Evolutionary conservation across 2,888 invertebrate species (phyloP), one percentile per base, ranked within the genome.

Genomic region (Papilio demoleus): DNA sequence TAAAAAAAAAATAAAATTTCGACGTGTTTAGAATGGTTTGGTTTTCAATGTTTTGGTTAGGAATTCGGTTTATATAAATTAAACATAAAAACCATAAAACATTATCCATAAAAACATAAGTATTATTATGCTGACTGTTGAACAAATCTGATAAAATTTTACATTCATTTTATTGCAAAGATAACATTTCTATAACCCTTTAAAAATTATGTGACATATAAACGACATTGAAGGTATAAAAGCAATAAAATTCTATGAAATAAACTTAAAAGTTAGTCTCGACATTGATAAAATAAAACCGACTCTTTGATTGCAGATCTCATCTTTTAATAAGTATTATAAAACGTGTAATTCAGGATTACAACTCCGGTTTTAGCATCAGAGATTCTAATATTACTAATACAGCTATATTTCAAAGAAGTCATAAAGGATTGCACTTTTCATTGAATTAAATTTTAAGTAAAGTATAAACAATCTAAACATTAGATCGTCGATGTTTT

Each of bases 221-320:
- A 63, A 47, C 47, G 19, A 31, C 22, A 50, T n/a, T 64, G 11
- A 19, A 53, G 36, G n/a, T n/a, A 64, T 50, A 53, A 64, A 53
- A 17, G 24, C 24, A 53, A 11, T 53, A 31, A 56, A 17, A 31
- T 56, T 56, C 27, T 31, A 17, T 31, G 53, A 56, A 31, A 56
- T 27, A 31, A 56, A 56, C 17, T 56, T 22, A 31, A 31, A 64
- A 36, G 6, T 45, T 17, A 4, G 45, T 17, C 4, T 45, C 42
- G 5, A 45, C 42, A 31, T 12, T 34, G 19, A 63, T 12, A 47
- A 45, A 60, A 40, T 60, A 24, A 60, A 60, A 60, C 60, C 60
- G 9, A 34, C 34, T 63, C 47, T 31, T 47, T 36, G 31, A 63
- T 19, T 47, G 24, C 31, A 63, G 47, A 34, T 34, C 45, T 19